phyloP scores from a whole-genome alignment of 1,140 invertebrate species.

The Brachionus calyciflorus region DNA sequence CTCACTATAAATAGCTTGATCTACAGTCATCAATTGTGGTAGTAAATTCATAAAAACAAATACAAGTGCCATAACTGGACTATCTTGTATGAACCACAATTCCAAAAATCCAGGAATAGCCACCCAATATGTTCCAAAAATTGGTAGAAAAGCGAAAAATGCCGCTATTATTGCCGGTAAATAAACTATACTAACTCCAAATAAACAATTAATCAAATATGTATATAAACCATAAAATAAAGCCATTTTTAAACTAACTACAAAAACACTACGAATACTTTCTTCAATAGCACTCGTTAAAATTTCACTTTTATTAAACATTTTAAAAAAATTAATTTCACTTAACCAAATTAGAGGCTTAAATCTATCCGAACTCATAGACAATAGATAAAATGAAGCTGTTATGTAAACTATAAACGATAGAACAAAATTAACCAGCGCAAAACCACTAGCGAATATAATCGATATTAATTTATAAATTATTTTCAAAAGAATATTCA shows the following conservation, averaged over 20 bases:
- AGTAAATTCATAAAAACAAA: constrained; percentile 80
- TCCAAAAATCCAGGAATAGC: constrained; percentile 87
- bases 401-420: constrained; percentile 40
- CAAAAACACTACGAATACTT: constrained; percentile 68
- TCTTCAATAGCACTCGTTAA: constrained; percentile 11
- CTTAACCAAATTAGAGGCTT: not conserved
- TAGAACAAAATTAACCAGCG: constrained; percentile 38
- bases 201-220: constrained; percentile 91
- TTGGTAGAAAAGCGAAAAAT: constrained; percentile 85
- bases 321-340: constrained; percentile 22
- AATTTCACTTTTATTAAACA: not conserved
- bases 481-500: constrained; percentile 4
- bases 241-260: constrained; percentile 92
- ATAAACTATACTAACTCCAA: constrained; percentile 89
- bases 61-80: constrained; percentile 69
- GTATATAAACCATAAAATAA: constrained; percentile 96
- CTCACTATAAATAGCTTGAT: constrained; percentile 91
- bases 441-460: constrained; percentile 13
- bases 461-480: constrained; percentile 20
- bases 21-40: constrained; percentile 76
- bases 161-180: constrained; percentile 77
- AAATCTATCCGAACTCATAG: not conserved
- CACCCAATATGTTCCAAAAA: constrained; percentile 83
- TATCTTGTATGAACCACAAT: constrained; percentile 82
- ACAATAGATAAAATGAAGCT: constrained; percentile 28